Conservation (phyloP, 2,113 vertebrate genomes). For the Mustelus asterias region DNA sequence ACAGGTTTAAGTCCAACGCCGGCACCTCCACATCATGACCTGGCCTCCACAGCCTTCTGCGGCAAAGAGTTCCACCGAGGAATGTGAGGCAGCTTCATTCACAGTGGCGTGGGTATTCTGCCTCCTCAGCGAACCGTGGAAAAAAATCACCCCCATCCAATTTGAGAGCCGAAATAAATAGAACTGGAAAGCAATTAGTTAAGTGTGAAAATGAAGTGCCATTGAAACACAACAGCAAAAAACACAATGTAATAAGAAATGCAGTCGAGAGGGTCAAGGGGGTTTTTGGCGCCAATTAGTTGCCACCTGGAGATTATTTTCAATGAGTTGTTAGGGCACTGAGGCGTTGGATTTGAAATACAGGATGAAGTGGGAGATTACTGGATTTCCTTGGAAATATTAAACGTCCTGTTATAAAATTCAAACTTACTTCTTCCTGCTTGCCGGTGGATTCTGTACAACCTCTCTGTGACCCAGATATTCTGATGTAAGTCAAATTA, state of each 20-base stretch:
- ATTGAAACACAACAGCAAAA: slow-evolving; percentile 13
- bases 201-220: background rate
- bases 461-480: slow-evolving; percentile 5
- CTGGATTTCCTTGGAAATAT: slow-evolving; percentile 24
- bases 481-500: background rate
- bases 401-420: slow-evolving; percentile 31
- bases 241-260: background rate
- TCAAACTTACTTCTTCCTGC: background rate
- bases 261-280: background rate
- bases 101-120: background rate
- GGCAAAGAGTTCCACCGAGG: too few species aligned
- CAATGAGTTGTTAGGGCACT: background rate
- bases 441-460: background rate
- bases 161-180: background rate
- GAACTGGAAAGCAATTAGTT: background rate
- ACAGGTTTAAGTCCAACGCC: too few species aligned
- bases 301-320: slow-evolving; percentile 23
- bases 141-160: background rate
- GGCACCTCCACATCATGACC: too few species aligned
- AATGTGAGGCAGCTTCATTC: background rate
- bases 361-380: slow-evolving; percentile 28
- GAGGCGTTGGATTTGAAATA: background rate
- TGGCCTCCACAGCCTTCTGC: too few species aligned
- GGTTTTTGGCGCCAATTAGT: slow-evolving; percentile 4
- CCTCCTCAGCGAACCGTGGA: background rate